Evolutionary conservation across 2,888 invertebrate genomes (phyloP).

Genomic region (Caradrina kadenii): DNA sequence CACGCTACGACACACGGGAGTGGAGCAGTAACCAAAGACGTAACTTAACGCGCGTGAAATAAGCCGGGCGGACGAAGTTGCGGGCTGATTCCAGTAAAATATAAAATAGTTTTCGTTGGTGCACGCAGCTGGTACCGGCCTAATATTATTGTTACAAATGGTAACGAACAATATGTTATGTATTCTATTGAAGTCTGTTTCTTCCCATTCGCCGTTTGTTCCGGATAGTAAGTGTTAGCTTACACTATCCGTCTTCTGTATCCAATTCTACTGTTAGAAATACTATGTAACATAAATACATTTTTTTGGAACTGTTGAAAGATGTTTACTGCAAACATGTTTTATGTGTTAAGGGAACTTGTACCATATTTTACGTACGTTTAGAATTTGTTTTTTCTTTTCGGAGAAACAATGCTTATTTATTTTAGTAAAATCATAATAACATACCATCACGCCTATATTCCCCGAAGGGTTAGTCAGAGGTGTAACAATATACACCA

Average conservation of each 20-base stretch:
- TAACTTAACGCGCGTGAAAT: no score
- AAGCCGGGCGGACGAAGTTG: no score
- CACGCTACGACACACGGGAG: no score
- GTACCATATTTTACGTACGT: not conserved
- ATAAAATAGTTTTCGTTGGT: no score
- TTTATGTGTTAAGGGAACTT: not conserved
- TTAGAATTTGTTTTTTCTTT: not conserved
- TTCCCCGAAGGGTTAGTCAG: no score
- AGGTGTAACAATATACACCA: no score
- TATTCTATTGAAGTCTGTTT: slow-evolving; percentile 7
- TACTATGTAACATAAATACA: not conserved
- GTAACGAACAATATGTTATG: not conserved
- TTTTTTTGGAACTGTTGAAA: not conserved
- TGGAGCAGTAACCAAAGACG: no score
- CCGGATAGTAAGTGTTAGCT: slow-evolving; percentile 9
- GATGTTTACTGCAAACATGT: slow-evolving; percentile 17
- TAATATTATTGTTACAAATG: slow-evolving; percentile 2
- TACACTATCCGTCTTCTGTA: slow-evolving; percentile 12
- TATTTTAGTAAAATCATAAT: no score
- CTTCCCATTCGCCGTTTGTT: not conserved
- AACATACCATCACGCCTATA: no score
- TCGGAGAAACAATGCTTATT: no score
- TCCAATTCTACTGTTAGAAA: not conserved
- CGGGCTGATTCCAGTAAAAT: no score
- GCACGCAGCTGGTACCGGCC: not conserved